Base-by-base conservation (phyloP, 2,113 vertebrate species). In the Manacus vitellinus region DNA sequence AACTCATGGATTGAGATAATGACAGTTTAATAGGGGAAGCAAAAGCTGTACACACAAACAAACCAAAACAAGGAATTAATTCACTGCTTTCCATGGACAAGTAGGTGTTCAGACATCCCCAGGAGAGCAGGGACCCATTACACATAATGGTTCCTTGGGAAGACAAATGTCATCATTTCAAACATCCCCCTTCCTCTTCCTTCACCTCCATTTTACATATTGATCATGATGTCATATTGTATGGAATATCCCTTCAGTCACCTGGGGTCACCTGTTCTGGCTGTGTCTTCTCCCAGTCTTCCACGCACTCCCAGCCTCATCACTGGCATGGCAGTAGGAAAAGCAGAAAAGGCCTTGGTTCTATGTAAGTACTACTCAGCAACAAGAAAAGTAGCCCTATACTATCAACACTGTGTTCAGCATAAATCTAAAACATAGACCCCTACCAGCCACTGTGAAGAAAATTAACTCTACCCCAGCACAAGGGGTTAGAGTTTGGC, bases 211-310 rank as follows among this genome's bases (percentile, higher is more conserved):
- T 44, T 41, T 75, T 9, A 68, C n/a, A 46, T 39, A 14, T 30
- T 54, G 33, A 68, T n/a, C n/a, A 68, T 35, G 78, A 61, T 41
- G 13, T 14, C 46, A 66, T 12, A 12, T 2, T 6, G 20, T 61
- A 46, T 54, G 28, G 54, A 61, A 39, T 61, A n/a, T 30, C 33
- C 16, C 39, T 68, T 30, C n/a, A 22, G 18, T 44, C 27, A 59
- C 6, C 28, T 52, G 31, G 19, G 46, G 39, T 14, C 37, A 39
- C 33, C 61, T 82, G 10, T 52, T 10, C 61, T 30, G 12, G 5
- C 8, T 59, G 12, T 30, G 10, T n/a, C 70, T 30, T 10, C 16
- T 30, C 37, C 0, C 15, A 65, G 0, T 8, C 19, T 70, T 10
- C 28, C 28, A 15, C 8, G 27, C 20, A n/a, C 2, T 5, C 27